Evolutionary conservation across 2,888 invertebrate species (phyloP).

Genomic region (Plagodis pulveraria): DNA sequence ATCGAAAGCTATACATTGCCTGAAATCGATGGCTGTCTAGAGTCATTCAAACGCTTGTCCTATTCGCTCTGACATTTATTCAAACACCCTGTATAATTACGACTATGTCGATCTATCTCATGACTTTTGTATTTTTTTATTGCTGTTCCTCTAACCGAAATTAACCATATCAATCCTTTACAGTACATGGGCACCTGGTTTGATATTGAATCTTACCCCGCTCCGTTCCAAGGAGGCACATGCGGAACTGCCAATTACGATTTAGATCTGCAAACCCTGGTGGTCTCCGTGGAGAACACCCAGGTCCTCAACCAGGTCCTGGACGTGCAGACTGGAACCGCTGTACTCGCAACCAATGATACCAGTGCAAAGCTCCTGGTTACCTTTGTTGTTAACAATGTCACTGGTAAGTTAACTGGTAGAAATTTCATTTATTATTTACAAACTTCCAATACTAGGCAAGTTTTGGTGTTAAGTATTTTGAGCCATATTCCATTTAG

Average conservation of each 20-base stretch:
- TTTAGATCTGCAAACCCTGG: constrained; percentile 36
- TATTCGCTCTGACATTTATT: too few species aligned
- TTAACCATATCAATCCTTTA: constrained; percentile 8
- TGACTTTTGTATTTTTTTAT: too few species aligned
- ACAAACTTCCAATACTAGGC: too few species aligned
- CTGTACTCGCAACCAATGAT: constrained; percentile 49
- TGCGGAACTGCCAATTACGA: constrained; percentile 63
- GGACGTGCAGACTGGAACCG: constrained; percentile 58
- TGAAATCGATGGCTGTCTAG: too few species aligned
- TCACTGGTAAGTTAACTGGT: constrained; percentile 20
- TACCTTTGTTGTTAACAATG: constrained; percentile 31
- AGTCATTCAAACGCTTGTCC: too few species aligned
- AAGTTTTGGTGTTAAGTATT: too few species aligned
- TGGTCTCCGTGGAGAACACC: constrained; percentile 60
- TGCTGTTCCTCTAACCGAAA: too few species aligned
- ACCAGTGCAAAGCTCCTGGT: constrained; percentile 57
- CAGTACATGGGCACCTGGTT: constrained; percentile 70
- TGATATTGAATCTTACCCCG: constrained; percentile 68
- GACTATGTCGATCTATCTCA: too few species aligned
- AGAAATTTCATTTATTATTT: too few species aligned
- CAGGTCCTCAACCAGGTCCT: constrained; percentile 61
- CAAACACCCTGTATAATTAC: too few species aligned
- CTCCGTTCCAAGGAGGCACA: constrained; percentile 64
- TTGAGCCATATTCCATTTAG: too few species aligned
- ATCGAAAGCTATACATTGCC: too few species aligned